Evolutionary conservation across 1,140 invertebrate genomes (phyloP).

Genomic region (Drosophila asahinai): DNA sequence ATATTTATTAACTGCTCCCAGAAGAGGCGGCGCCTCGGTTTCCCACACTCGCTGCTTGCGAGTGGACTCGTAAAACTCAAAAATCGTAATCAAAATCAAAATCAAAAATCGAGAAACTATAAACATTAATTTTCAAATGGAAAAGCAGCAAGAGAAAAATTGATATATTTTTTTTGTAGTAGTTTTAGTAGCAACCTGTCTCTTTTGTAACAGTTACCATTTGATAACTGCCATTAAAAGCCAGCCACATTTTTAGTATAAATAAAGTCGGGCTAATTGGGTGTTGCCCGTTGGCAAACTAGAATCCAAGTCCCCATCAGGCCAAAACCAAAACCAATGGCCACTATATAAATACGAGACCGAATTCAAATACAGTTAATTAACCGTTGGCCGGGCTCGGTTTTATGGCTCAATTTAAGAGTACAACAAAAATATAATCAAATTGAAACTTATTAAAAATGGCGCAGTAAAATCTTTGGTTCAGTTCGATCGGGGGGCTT

Average conservation of each 20-base stretch:
- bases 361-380: conserved; percentile 68
- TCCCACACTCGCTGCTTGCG: conserved; percentile 61
- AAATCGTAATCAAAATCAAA: conserved; percentile 41
- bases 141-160: conserved; percentile 42
- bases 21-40: conserved; percentile 50
- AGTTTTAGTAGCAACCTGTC: conserved; percentile 40
- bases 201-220: conserved; percentile 67
- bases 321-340: conserved; percentile 9
- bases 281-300: conserved; percentile 59
- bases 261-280: conserved; percentile 71
- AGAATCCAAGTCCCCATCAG: conserved; percentile 27
- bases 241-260: conserved; percentile 51
- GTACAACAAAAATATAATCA: conserved; percentile 68
- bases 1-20: conserved; percentile 73
- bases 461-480: conserved; percentile 44
- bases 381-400: conserved; percentile 54
- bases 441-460: conserved; percentile 78
- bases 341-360: conserved; percentile 33
- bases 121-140: conserved; percentile 66
- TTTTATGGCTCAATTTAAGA: conserved; percentile 76
- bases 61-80: conserved; percentile 51
- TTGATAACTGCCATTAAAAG: conserved; percentile 76
- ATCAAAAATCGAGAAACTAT: conserved; percentile 35
- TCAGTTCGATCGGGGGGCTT: conserved; percentile 29
- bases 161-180: conserved; percentile 34